Evolutionary conservation across 2,113 vertebrate genomes (phyloP), one percentile per base, ranked within the genome.

Genomic region (Heteronetta atricapilla): DNA sequence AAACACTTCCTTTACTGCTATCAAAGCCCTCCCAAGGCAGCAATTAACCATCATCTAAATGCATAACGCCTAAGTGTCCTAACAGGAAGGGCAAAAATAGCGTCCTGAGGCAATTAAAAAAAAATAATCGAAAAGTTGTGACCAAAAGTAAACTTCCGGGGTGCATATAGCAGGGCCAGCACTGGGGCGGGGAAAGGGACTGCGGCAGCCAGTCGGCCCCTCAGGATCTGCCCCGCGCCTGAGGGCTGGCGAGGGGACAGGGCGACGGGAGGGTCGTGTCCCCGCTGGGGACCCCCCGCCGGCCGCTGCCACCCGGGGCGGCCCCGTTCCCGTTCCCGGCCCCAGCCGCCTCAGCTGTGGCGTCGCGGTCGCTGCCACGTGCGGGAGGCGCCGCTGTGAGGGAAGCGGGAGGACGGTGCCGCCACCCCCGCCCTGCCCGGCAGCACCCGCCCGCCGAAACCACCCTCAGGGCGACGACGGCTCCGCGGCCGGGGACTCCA

Each of bases 111-210:
- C 62, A 72, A 5, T 21, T 48, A 12, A 2, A 23, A 29, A 29
- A 26, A 2, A 8, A 15, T 55, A 4, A 4, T 3, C 1, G 33
- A 18, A 23, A 31, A 59, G 3, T 0, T 0, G 21, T 53, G 40
- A 59, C 62, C 26, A 4, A 22, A 36, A 33, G 20, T 36, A 16
- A 15, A 4, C 31, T 7, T 8, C 2, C 31, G 1, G 9, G 16
- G 4, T 18, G 10, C 60, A 63, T 16, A 63, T 17, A 38, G 15
- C 7, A 4, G 36, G 26, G 11, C 9, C 53, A 28, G 5, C 46
- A 48, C 20, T 21, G 20, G 20, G 46, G 10, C 20, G 5, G 46
- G 46, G 46, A 48, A 48, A 20, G 46, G 20, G 10, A 48, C 46
- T 48, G 46, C 20, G 20, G 20, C 10, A 23, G 50, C 12, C 21